phyloP scores from a whole-genome alignment of 1,140 invertebrate species.

The Zaprionus lachaisei region DNA sequence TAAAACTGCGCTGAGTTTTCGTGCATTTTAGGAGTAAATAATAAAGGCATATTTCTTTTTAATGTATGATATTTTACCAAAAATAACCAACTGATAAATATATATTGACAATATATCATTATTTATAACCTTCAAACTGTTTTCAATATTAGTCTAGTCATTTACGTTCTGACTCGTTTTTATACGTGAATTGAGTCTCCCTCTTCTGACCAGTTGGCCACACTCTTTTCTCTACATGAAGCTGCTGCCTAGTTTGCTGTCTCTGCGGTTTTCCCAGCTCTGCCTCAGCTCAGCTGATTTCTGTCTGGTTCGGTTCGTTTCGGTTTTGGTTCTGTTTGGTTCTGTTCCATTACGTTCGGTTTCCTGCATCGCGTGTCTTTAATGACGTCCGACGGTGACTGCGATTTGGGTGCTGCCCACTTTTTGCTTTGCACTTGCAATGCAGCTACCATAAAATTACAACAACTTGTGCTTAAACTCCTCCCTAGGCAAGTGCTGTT shows the following conservation, averaged over 20 bases:
- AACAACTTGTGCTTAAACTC: constrained; percentile 12
- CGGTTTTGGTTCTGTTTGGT: constrained; percentile 16
- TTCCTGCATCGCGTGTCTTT: constrained; percentile 40
- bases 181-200: too few relatives aligned
- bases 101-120: too few relatives aligned
- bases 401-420: constrained; percentile 32
- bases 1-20: neutral
- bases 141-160: neutral
- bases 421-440: constrained; percentile 18
- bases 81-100: too few relatives aligned
- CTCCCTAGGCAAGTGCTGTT: neutral
- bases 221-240: too few relatives aligned
- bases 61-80: too few relatives aligned
- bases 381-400: constrained; percentile 34
- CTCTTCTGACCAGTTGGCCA: neutral
- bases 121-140: too few relatives aligned
- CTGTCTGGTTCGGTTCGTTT: constrained; percentile 1
- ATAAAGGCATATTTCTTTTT: too few relatives aligned
- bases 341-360: constrained; percentile 25
- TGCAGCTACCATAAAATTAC: constrained; percentile 45
- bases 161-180: neutral
- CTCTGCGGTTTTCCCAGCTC: neutral
- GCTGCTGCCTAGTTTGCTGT: neutral
- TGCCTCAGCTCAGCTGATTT: neutral
- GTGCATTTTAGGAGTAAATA: neutral